Conservation (phyloP, 2,797 vertebrate genomes). For the Darevskia mixta region DNA sequence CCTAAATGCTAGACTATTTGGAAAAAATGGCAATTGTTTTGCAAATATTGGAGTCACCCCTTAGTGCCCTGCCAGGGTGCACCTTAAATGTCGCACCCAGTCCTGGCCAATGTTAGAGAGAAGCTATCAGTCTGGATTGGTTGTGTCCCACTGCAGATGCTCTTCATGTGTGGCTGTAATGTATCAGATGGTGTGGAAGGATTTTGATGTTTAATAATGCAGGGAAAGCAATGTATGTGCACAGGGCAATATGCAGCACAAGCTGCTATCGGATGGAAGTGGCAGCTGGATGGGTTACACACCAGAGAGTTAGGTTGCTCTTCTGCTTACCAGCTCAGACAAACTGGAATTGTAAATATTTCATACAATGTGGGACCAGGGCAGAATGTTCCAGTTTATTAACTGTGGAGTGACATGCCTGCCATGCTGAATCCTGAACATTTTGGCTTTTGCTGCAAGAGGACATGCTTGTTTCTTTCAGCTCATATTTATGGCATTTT, state of each 20-base stretch:
- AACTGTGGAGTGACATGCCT: not conserved
- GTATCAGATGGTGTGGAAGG: not conserved
- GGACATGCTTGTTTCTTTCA: not conserved
- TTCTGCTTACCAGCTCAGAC: not conserved
- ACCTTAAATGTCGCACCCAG: not conserved
- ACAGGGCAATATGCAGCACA: constrained; percentile 21
- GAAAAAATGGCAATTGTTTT: not conserved
- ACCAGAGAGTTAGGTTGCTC: not conserved
- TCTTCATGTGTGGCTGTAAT: not conserved
- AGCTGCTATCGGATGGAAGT: constrained; percentile 6
- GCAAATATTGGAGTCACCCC: not conserved
- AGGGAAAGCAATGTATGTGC: not conserved
- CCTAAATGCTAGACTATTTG: not conserved
- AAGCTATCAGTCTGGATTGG: too few species aligned
- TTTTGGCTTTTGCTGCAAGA: not conserved
- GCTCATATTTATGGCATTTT: not conserved
- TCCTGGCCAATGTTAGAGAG: not conserved
- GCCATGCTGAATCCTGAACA: not conserved
- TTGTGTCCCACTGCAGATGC: not conserved
- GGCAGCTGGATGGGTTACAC: not conserved
- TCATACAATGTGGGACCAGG: constrained; percentile 13
- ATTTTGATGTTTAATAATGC: not conserved
- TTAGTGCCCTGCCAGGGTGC: not conserved
- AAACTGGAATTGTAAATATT: not conserved
- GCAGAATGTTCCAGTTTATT: constrained; percentile 18